Base-by-base conservation (phyloP, 2,888 invertebrate species). In the Lampropteryx suffumata region DNA sequence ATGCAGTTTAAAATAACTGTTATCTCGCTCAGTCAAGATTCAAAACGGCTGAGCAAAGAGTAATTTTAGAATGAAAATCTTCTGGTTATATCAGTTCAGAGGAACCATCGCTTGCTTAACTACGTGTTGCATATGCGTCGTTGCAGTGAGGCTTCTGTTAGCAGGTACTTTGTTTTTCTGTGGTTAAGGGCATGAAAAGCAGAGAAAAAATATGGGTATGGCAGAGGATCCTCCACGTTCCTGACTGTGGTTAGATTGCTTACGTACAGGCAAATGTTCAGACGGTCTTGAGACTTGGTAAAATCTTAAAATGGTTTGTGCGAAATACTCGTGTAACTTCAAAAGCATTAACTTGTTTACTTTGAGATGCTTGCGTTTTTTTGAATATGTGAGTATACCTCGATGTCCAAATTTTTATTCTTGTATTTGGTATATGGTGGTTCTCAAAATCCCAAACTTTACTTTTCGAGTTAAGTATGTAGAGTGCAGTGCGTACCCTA, bases 251-350 rank as follows among this genome's bases (percentile, higher is more conserved):
- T 59, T 61, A 64, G 60, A 58, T 54, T 64, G 64, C 67, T 61
- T 67, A 57, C 66, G 62, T 67, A 65, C 69, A 71, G 66, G 64
- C 61, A 71, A 69, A 68, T 68, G 61, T 55, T 66, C 66, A 72
- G 69, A 69, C 67, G 66, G 62, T 65, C 67, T 67, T 62, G 51
- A 56, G 59, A 58, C 56, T 58, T 36, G 35, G 27, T 24, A 34
- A 40, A 54, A 58, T 46, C 61, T 55, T 55, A 50, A 50, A 51
- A 39, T 11, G 37, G 34, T 17, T 33, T 42, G 51, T 26, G 34
- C 42, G 34, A 35, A 33, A 39, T 47, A 42, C n/a, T n/a, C n/a
- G n/a, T n/a, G n/a, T 33, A 21, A 24, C 33, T 47, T 40, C 10
- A 34, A 36, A 36, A 26, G 34, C 24, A 39, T 27, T 41, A 35